Evolutionary conservation across 2,888 invertebrate species (phyloP).

Genomic region (Mythimna impura): DNA sequence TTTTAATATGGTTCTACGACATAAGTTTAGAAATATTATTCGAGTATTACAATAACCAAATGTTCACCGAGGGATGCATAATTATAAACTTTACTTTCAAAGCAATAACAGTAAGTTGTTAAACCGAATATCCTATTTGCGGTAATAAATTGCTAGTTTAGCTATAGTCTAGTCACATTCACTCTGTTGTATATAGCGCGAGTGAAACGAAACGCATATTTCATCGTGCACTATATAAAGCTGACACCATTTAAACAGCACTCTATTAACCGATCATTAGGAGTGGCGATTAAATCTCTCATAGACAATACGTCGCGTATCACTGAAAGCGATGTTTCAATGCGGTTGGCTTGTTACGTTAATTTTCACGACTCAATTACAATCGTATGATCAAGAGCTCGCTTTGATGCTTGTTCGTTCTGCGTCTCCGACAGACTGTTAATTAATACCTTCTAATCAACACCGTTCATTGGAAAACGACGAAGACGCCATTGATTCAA

Average conservation of each 20-base stretch:
- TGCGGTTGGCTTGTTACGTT: slow-evolving; percentile 44
- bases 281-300: slow-evolving; percentile 61
- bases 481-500: slow-evolving; percentile 24
- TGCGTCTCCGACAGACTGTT: slow-evolving; percentile 44
- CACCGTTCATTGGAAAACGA: slow-evolving; percentile 43
- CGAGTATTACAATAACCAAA: slow-evolving; percentile 45
- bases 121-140: slow-evolving; percentile 55
- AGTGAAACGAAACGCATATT: slow-evolving; percentile 65
- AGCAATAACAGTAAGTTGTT: slow-evolving; percentile 52
- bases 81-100: slow-evolving; percentile 59
- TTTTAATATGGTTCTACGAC: slow-evolving; percentile 32
- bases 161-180: slow-evolving; percentile 42
- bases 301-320: slow-evolving; percentile 56
- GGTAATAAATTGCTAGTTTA: slow-evolving; percentile 43
- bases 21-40: slow-evolving; percentile 48
- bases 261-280: slow-evolving; percentile 70
- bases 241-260: slow-evolving; percentile 66
- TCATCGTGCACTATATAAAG: slow-evolving; percentile 65
- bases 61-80: slow-evolving; percentile 52
- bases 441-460: slow-evolving; percentile 69
- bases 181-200: slow-evolving; percentile 47
- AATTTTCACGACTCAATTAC: slow-evolving; percentile 53
- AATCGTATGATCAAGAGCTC: slow-evolving; percentile 44
- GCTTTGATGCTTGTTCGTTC: slow-evolving; percentile 57
- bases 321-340: slow-evolving; percentile 43